Base-by-base conservation (phyloP, 92 coral and sea anemone genomes). In the Actinernus sp. region DNA sequence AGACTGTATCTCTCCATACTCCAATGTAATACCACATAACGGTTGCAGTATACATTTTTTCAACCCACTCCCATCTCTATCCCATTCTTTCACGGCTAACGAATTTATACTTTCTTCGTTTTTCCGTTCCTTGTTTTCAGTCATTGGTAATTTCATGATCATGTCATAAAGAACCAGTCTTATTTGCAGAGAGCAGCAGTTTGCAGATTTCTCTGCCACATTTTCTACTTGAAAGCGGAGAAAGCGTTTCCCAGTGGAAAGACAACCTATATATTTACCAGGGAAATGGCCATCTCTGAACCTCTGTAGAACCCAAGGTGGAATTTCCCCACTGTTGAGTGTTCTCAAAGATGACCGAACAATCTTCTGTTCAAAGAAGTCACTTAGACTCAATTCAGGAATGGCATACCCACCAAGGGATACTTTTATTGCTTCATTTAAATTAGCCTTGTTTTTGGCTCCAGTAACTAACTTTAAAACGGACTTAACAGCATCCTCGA, bases 351-450 rank as follows among this genome's bases (percentile, higher is more conserved):
- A 48, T 32, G 93, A 71, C 36, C 30, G 19, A 17, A 83, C 47
- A n/a, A 50, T 18, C 21, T 69, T 82, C 3, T 34, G 11, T 12
- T 58, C 68, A 51, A 90, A 90, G 53, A 79, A 79, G 6, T 12
- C 60, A 14, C 44, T 49, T 47, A 93, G 41, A 31, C 72, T 82
- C 18, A 75, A 64, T 36, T 73, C 68, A 26, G 72, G 71, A 16
- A 65, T 55, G 7, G 55, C 61, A 51, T 90, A 95, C 49, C 85
- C 94, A 20, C 65, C 82, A 13, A 95, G 58, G 4, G 99, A 95
- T 24, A 44, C 26, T 14, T 53, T 49, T 8, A 95, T 44, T 3
- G 85, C 74, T 33, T 71, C 61, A 45, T 63, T 50, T 5, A 85
- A 40, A 18, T 34, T 40, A 3, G 23, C 32, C 22, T 26, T 21